Evolutionary conservation across 2,113 vertebrate species (phyloP).

Genomic region (Phalacrocorax carbo): DNA sequence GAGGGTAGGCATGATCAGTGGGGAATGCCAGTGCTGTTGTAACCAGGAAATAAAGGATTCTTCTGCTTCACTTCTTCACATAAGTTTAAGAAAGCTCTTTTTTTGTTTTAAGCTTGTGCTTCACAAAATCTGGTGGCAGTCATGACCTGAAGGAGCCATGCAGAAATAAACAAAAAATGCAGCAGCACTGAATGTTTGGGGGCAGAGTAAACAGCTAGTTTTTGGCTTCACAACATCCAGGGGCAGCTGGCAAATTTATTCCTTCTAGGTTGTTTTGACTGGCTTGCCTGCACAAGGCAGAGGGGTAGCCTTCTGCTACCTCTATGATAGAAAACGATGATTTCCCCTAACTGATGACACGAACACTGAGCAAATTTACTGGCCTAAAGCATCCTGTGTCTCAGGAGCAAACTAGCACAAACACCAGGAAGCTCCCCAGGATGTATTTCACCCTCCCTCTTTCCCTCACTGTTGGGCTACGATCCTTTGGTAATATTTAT

Average conservation of each 20-base stretch:
- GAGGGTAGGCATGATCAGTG: neutral
- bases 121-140: neutral
- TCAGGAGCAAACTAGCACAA: neutral
- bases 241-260: neutral
- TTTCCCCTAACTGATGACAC: neutral
- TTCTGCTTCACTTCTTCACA: neutral
- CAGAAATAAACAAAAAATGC: neutral
- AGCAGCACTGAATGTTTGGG: neutral
- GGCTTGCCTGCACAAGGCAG: neutral
- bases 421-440: accelerated
- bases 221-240: neutral
- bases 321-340: neutral
- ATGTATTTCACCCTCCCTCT: neutral
- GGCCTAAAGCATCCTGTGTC: neutral
- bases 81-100: neutral
- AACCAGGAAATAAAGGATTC: neutral
- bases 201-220: neutral
- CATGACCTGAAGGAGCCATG: neutral
- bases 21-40: neutral
- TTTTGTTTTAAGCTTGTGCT: neutral
- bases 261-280: neutral
- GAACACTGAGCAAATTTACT: neutral
- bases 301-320: neutral
- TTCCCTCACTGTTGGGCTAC: neutral
- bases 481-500: neutral